Percentiles rank a stretch among this genome's conserved stretches.
These are phyloP conservation scores for Colius striatus DNA, from an alignment of 2,113 vertebrate species.

Conservation along the genomic window DNA sequence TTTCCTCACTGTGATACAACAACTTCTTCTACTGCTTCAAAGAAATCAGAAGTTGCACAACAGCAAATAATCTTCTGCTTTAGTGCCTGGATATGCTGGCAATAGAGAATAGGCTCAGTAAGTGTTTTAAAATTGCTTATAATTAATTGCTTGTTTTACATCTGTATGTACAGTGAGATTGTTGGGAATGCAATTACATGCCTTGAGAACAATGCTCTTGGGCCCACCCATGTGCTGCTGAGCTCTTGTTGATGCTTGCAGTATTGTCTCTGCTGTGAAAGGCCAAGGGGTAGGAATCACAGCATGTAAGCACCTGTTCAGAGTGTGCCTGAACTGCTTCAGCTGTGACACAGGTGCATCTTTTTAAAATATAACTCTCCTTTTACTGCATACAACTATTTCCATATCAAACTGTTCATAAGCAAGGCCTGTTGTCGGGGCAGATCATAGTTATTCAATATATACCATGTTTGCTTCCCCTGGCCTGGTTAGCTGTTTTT, in stretches of 20 bases:
- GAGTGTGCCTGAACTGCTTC: background rate
- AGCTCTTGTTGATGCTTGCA: slow-evolving; percentile 19
- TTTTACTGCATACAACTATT: accelerated
- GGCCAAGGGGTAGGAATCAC: background rate
- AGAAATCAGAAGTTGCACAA: background rate
- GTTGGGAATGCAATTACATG: slow-evolving; percentile 58
- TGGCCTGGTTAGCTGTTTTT: background rate
- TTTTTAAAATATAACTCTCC: background rate
- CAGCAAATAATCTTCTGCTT: background rate
- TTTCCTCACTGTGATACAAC: background rate
- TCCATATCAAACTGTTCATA: accelerated
- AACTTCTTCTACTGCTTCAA: background rate
- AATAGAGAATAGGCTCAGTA: background rate
- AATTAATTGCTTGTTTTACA: slow-evolving; percentile 63
- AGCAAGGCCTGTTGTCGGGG: background rate
- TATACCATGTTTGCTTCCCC: background rate
- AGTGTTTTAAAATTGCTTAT: slow-evolving; percentile 52
- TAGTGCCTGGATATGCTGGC: slow-evolving; percentile 6
- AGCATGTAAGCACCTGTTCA: slow-evolving; percentile 54
- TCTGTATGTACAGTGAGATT: slow-evolving; percentile 22
- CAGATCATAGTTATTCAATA: background rate
- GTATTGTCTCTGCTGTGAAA: background rate
- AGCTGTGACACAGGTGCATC: slow-evolving; percentile 52
- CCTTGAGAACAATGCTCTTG: slow-evolving; percentile 35
- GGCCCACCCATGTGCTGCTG: slow-evolving; percentile 44